Conservation (phyloP, 2,888 invertebrate species). For the Monoplex corrugatus region DNA sequence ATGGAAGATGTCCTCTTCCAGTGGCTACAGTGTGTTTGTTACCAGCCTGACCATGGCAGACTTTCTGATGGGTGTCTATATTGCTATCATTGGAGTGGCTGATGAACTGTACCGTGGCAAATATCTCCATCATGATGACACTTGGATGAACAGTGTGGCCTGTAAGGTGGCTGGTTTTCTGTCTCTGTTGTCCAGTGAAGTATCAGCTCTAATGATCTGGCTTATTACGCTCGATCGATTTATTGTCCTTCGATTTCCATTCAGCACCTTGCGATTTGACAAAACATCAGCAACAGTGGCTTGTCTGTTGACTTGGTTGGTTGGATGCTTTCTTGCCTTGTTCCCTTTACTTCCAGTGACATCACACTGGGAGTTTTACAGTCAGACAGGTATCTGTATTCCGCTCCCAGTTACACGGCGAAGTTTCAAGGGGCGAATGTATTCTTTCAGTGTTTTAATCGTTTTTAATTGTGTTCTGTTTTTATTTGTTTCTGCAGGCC, state of each 20-base stretch:
- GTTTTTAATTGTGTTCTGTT: neutral
- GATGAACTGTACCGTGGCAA: slow-evolving; percentile 8
- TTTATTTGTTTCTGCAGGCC: neutral
- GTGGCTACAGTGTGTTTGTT: slow-evolving; percentile 27
- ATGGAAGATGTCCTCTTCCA: neutral
- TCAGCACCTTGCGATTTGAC: slow-evolving; percentile 1
- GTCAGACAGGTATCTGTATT: slow-evolving; percentile 12
- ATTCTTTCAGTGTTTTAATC: slow-evolving; percentile 18
- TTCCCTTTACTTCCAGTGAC: slow-evolving; percentile 3
- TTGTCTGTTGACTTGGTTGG: neutral
- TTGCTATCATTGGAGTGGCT: slow-evolving; percentile 6
- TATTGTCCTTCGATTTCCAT: slow-evolving; percentile 15
- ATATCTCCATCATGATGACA: slow-evolving; percentile 13
- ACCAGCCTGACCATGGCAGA: neutral
- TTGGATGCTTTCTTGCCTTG: neutral
- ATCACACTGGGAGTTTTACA: slow-evolving; percentile 17
- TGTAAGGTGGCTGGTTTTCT: slow-evolving; percentile 23
- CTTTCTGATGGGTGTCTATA: slow-evolving; percentile 22
- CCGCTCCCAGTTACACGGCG: neutral
- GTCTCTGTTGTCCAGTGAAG: slow-evolving; percentile 26
- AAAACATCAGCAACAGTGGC: neutral
- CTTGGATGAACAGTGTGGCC: neutral
- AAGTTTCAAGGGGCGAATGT: neutral
- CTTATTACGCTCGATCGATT: slow-evolving; percentile 6
- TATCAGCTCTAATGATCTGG: slow-evolving; percentile 26